A percentile compares a stretch with the other conserved stretches of the same genome.
These are phyloP conservation scores for Erythrocercus mccallii DNA, from an alignment of 2,113 vertebrate species.

Conservation along the genomic window DNA sequence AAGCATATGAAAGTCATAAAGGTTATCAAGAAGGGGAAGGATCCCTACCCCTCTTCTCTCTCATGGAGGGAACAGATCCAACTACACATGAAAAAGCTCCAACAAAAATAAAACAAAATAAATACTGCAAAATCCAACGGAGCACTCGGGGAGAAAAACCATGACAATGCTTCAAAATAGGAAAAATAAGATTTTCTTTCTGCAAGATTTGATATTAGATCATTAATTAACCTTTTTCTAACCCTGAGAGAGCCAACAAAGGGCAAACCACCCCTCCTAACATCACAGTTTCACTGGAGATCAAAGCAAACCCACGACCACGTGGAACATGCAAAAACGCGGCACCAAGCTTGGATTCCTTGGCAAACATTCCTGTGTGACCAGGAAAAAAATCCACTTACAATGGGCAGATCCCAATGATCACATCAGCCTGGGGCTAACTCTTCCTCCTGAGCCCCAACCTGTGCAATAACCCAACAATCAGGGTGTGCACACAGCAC, in stretches of 20 bases:
- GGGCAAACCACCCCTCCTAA: not conserved
- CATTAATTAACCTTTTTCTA: not conserved
- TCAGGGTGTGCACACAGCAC: constrained; percentile 51
- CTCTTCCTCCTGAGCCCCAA: not conserved
- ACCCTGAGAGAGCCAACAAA: not conserved
- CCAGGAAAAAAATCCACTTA: constrained; percentile 14
- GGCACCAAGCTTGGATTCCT: not conserved
- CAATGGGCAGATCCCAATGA: constrained; percentile 34
- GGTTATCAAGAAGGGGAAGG: not conserved
- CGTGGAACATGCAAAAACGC: not conserved
- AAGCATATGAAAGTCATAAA: not conserved
- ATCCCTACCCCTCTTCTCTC: not conserved
- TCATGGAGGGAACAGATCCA: not conserved
- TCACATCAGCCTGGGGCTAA: not conserved
- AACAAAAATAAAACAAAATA: not conserved
- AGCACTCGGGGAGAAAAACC: not conserved
- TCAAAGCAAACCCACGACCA: not conserved
- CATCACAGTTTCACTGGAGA: not conserved
- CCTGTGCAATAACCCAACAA: not conserved
- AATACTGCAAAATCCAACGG: not conserved
- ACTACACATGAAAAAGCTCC: not conserved
- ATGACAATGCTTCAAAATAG: not conserved
- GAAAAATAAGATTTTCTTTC: not conserved
- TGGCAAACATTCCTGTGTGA: not conserved
- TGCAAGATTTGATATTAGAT: not conserved